Conservation (phyloP, 1,140 invertebrate genomes). For the Papilio polytes region DNA sequence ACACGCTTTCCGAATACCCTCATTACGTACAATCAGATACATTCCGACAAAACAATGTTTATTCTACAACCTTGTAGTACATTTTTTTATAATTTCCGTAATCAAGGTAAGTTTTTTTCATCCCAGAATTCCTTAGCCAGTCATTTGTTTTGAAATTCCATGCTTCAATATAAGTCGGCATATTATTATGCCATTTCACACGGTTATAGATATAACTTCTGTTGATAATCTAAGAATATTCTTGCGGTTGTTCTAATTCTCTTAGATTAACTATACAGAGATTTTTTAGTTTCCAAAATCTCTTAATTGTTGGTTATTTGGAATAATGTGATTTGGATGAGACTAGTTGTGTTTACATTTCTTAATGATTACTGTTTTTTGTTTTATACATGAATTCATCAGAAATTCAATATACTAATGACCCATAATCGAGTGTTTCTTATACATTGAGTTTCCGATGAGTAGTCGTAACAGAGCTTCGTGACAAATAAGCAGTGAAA, state of each 20-base stretch:
- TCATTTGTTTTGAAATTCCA: background rate
- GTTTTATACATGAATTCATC: background rate
- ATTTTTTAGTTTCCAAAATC: background rate
- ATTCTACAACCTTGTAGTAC: slow-evolving; percentile 27
- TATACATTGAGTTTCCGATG: background rate
- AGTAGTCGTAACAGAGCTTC: slow-evolving; percentile 46
- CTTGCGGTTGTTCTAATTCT: background rate
- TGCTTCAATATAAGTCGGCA: background rate
- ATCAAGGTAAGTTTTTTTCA: slow-evolving; percentile 5
- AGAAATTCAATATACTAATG: background rate
- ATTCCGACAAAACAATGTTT: slow-evolving; percentile 32
- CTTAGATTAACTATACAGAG: background rate
- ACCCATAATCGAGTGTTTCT: background rate
- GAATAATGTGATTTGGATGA: no score
- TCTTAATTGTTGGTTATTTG: background rate
- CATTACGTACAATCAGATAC: slow-evolving; percentile 34
- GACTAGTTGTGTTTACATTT: no score
- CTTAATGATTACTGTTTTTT: background rate
- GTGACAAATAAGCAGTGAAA: slow-evolving; percentile 75
- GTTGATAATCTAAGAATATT: background rate
- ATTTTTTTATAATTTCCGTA: slow-evolving; percentile 7
- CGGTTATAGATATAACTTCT: background rate
- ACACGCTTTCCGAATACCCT: slow-evolving; percentile 35
- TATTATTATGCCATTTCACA: background rate
- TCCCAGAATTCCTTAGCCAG: background rate